Percentiles rank a stretch among this genome's conserved stretches.
These are phyloP conservation scores for Resseliella maxima DNA, from an alignment of 2,888 invertebrate genomes.

Conservation along the genomic window DNA sequence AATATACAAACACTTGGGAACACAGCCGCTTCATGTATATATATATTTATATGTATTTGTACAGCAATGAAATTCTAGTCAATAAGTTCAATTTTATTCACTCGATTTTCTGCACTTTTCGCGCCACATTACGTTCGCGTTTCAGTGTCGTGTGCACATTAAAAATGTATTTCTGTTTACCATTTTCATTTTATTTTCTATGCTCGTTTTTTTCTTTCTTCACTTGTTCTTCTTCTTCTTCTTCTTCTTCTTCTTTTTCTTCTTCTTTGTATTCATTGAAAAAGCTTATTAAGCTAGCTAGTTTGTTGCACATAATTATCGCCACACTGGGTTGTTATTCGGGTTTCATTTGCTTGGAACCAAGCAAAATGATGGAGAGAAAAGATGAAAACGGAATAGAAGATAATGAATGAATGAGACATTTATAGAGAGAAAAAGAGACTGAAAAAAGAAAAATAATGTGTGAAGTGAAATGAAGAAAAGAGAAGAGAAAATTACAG, in stretches of 20 bases:
- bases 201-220: background rate
- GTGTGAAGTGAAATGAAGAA: too few species aligned
- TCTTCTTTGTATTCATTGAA: background rate
- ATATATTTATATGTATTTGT: background rate
- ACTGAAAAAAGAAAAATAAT: background rate
- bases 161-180: background rate
- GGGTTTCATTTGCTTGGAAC: background rate
- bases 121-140: background rate
- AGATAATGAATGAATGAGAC: background rate
- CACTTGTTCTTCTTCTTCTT: background rate
- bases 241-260: background rate
- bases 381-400: too few species aligned
- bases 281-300: slow-evolving; percentile 25
- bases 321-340: slow-evolving; percentile 11
- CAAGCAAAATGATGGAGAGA: too few species aligned
- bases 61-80: slow-evolving; percentile 20
- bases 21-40: background rate
- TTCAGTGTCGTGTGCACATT: background rate
- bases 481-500: background rate
- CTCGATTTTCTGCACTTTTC: background rate
- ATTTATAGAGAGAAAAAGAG: background rate
- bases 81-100: slow-evolving; percentile 19
- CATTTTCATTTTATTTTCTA: too few species aligned
- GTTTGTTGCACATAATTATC: slow-evolving; percentile 14
- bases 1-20: background rate